A percentile compares a stretch with the other conserved stretches of the same genome.
Evolutionary conservation across 2,797 vertebrate species (phyloP).

Genomic region (Chelidonichthys spinosus): DNA sequence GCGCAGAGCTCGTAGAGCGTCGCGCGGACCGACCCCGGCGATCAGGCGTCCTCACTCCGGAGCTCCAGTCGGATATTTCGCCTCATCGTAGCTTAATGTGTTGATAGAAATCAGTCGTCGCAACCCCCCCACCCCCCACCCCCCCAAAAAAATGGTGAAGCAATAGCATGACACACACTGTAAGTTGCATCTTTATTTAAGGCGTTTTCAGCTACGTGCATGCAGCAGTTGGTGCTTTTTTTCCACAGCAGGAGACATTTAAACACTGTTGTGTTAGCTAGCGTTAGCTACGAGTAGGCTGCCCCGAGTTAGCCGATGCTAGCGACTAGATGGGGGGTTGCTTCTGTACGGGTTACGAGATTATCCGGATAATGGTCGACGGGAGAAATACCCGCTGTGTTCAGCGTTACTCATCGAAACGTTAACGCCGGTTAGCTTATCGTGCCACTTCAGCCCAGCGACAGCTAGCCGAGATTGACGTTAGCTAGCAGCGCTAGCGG

Average conservation of each 20-base stretch:
- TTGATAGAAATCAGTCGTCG: conserved; percentile 47
- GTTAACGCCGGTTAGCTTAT: conserved; percentile 45
- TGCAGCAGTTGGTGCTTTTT: conserved; percentile 20
- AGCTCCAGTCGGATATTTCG: conserved; percentile 28
- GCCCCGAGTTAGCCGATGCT: conserved; percentile 17
- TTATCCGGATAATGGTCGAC: not conserved
- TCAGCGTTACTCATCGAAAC: not conserved
- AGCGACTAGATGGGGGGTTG: not conserved
- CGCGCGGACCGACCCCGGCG: not conserved
- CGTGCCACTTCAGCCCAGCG: too few species aligned
- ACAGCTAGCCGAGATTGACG: conserved; percentile 48
- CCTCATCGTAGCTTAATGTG: conserved; percentile 49
- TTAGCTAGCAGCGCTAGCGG: conserved; percentile 5
- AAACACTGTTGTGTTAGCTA: conserved; percentile 44
- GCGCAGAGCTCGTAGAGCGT: not conserved
- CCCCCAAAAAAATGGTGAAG: conserved; percentile 73
- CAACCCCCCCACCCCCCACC: conserved; percentile 13
- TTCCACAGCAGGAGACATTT: not conserved
- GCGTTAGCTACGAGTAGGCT: conserved; percentile 49
- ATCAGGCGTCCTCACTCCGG: conserved; percentile 29
- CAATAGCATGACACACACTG: conserved; percentile 72
- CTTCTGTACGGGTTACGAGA: accelerated
- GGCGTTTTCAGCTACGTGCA: conserved; percentile 22
- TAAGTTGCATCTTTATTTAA: conserved; percentile 49
- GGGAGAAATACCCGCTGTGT: not conserved